These are phyloP conservation scores for Netelia melanura DNA, from an alignment of 2,888 invertebrate genomes.

Conservation along the genomic window DNA sequence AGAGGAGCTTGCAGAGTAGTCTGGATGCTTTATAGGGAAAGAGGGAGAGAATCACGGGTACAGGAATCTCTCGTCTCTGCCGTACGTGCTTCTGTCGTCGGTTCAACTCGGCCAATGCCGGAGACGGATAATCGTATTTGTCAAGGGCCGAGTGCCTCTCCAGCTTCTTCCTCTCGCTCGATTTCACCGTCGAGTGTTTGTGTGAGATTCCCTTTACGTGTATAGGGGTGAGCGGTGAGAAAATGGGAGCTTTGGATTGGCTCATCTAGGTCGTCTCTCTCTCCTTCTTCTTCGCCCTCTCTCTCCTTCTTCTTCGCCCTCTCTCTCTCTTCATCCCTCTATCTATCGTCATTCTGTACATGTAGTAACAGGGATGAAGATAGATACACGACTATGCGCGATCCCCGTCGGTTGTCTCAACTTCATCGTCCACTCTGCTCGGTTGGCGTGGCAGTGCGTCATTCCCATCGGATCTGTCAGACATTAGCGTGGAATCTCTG, in stretches of 20 bases:
- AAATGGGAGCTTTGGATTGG: conserved; percentile 51
- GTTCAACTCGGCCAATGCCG: conserved; percentile 68
- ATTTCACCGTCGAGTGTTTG: conserved; percentile 8
- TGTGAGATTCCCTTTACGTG: background rate
- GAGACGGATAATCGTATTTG: conserved; percentile 76
- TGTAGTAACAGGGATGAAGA: background rate
- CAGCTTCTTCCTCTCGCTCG: conserved; percentile 52
- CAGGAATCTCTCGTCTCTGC: conserved; percentile 27
- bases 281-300: conserved; percentile 37
- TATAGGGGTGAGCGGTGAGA: conserved; percentile 31
- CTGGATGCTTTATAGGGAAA: background rate
- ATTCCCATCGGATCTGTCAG: conserved; percentile 48
- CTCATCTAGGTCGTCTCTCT: conserved; percentile 41
- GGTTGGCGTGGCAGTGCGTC: conserved; percentile 22
- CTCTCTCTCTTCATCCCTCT: background rate
- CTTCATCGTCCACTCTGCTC: background rate
- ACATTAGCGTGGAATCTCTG: conserved; percentile 59
- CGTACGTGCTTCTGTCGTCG: conserved; percentile 61
- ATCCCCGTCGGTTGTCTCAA: background rate
- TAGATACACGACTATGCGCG: conserved; percentile 4
- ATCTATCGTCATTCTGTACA: background rate
- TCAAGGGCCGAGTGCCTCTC: conserved; percentile 71
- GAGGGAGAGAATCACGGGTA: conserved; percentile 37
- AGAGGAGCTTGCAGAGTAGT: background rate
- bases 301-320: conserved; percentile 32